Evolutionary conservation across 2,797 vertebrate genomes (phyloP), one percentile per base, ranked within the genome.

Genomic region (Hippocampus kuda): DNA sequence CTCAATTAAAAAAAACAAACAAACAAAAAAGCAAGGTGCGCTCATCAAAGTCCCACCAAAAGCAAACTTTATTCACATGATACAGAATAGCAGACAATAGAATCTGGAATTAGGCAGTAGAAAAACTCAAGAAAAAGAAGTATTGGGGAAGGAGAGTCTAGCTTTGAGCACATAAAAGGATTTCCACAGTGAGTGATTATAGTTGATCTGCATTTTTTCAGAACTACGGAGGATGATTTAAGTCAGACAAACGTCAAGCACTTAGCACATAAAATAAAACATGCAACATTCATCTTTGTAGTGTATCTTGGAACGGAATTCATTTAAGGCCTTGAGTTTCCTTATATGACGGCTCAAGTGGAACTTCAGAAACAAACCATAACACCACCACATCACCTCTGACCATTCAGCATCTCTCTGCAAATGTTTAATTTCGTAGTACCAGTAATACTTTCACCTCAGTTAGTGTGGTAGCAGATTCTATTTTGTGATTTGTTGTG

Each of bases 11-110:
- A 26, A 24, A 56, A 56, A 54, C 2, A 54, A 56, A 56, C 8
- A 53, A 53, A 53, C 2, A 6, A 26, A 10, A 65, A 73, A 69
- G 0, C 59, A 27, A 62, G 1, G 3, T 5, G 0, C 0, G 13
- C 24, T 5, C 18, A 67, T 69, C 59, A 3, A 48, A 66, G 70
- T 77, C 71, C 63, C 77, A 56, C 78, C 66, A 54, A 70, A 69
- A 75, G 20, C 34, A 20, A 34, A 34, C 26, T 72, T 88, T 85
- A 88, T 88, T 86, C 73, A 85, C 81, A 86, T 64, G 66, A 53
- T 67, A 85, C 71, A 78, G 57, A 78, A 76, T 57, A 75, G 72
- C 24, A 27, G 75, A 49, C 77, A 60, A 48, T 67, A 65, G 66
- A 69, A 68, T 77, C 71, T 68, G 48, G 72, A 30, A 68, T 56